Evolutionary conservation across 2,888 invertebrate genomes (phyloP).

Genomic region (Hemicrepidius hirtus): DNA sequence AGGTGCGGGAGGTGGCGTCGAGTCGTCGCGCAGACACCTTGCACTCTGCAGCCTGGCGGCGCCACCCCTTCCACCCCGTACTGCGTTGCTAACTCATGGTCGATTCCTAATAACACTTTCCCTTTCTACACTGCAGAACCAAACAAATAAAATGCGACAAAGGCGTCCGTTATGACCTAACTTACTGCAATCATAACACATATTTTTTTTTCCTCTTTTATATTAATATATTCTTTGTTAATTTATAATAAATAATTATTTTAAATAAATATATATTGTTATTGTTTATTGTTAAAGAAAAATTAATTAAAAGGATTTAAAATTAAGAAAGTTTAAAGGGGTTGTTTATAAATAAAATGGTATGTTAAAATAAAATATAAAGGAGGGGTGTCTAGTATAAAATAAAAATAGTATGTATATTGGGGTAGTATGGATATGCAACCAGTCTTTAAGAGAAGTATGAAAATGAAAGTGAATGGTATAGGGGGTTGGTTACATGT

Average conservation of each 20-base stretch:
- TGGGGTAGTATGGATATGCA: too few species aligned
- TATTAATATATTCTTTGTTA: neutral
- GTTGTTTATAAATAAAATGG: too few species aligned
- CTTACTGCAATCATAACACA: neutral
- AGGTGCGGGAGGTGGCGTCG: conserved; percentile 70
- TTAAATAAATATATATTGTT: neutral
- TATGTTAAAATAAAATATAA: too few species aligned
- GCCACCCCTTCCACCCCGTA: conserved; percentile 65
- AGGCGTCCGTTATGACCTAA: conserved; percentile 20
- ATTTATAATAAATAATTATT: too few species aligned
- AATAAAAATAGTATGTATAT: too few species aligned
- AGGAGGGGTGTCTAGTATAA: too few species aligned
- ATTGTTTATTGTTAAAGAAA: too few species aligned
- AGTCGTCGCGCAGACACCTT: conserved; percentile 73
- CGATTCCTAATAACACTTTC: conserved; percentile 52
- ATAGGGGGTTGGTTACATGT: neutral
- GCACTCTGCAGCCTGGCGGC: conserved; percentile 70
- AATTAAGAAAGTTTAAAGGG: too few species aligned
- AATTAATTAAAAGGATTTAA: too few species aligned
- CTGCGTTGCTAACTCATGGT: conserved; percentile 54
- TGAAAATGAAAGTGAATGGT: neutral
- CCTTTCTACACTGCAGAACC: conserved; percentile 48
- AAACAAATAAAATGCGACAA: conserved; percentile 46
- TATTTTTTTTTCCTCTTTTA: too few species aligned
- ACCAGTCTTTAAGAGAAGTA: neutral